Conservation (phyloP, 2,797 vertebrate species). For the Chelmon rostratus region DNA sequence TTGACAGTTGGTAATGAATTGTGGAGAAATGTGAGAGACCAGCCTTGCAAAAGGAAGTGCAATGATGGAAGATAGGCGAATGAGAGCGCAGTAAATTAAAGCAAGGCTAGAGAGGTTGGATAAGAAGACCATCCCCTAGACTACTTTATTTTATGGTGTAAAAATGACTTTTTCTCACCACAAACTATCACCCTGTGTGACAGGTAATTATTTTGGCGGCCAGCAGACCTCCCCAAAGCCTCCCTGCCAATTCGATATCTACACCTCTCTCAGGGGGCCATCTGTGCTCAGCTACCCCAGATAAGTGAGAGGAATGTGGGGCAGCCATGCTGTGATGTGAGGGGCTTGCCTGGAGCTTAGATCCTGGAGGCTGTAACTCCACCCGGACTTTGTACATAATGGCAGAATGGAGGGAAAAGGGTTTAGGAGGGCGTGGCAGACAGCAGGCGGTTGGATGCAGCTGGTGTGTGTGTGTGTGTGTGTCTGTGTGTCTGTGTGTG, state of each 20-base stretch:
- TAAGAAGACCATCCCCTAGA: slow-evolving; percentile 52
- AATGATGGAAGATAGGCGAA: slow-evolving; percentile 41
- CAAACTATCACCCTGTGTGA: slow-evolving; percentile 72
- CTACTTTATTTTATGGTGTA: slow-evolving; percentile 74
- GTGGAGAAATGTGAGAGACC: slow-evolving; percentile 64
- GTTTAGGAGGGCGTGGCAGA: slow-evolving; percentile 46
- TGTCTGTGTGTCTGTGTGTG: background rate
- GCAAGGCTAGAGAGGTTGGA: slow-evolving; percentile 18
- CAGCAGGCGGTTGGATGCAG: slow-evolving; percentile 35
- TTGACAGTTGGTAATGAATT: slow-evolving; percentile 65
- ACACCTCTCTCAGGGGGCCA: slow-evolving; percentile 62
- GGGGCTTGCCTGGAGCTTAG: slow-evolving; percentile 50
- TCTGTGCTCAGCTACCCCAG: slow-evolving; percentile 71
- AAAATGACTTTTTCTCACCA: slow-evolving; percentile 63
- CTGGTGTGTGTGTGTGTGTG: background rate
- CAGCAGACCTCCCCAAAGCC: slow-evolving; percentile 57
- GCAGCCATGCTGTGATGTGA: slow-evolving; percentile 60
- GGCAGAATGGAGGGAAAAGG: slow-evolving; percentile 29
- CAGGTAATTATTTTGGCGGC: slow-evolving; percentile 83
- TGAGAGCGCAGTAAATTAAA: slow-evolving; percentile 59
- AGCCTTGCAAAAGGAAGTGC: slow-evolving; percentile 55
- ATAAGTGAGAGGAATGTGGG: slow-evolving; percentile 77
- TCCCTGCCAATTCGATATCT: slow-evolving; percentile 59
- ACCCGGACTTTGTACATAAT: slow-evolving; percentile 45
- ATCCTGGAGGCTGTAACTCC: slow-evolving; percentile 47